phyloP scores from a whole-genome alignment of 2,888 invertebrate species.

The Atherix ibis region DNA sequence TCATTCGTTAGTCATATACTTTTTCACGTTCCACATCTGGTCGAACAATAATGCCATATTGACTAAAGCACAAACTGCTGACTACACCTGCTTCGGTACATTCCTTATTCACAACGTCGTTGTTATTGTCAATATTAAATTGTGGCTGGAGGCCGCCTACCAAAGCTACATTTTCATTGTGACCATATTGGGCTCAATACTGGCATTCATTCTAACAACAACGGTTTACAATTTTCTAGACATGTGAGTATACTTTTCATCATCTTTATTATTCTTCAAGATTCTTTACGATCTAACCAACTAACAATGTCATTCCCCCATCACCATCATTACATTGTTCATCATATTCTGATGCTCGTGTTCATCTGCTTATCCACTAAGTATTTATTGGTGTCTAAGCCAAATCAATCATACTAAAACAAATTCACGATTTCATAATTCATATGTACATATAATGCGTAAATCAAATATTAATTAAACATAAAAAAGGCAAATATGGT shows the following conservation, averaged over 20 bases:
- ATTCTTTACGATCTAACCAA: no score
- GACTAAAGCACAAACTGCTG: conserved; percentile 37
- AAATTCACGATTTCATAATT: no score
- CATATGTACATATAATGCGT: no score
- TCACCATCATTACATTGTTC: no score
- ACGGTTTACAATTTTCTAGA: conserved; percentile 39
- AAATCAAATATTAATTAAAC: no score
- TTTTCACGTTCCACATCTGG: conserved; percentile 35
- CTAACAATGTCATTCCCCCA: no score
- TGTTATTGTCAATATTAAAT: conserved; percentile 42
- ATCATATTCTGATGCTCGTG: no score
- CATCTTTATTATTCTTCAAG: no score
- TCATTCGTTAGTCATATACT: conserved; percentile 48
- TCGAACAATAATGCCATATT: conserved; percentile 34
- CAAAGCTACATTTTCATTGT: conserved; percentile 38
- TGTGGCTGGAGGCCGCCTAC: conserved; percentile 45
- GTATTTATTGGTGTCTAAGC: no score
- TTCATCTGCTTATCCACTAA: no score
- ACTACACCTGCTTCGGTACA: conserved; percentile 43
- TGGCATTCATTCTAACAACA: conserved; percentile 39
- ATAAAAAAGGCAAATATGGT: no score
- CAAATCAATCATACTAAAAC: no score
- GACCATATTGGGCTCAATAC: conserved; percentile 38
- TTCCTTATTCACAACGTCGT: conserved; percentile 41
- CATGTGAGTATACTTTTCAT: conserved; percentile 47